A percentile compares a stretch with the other conserved stretches of the same genome.
Conservation (phyloP, 2,888 invertebrate genomes). For the Drosophila subsilvestris region DNA sequence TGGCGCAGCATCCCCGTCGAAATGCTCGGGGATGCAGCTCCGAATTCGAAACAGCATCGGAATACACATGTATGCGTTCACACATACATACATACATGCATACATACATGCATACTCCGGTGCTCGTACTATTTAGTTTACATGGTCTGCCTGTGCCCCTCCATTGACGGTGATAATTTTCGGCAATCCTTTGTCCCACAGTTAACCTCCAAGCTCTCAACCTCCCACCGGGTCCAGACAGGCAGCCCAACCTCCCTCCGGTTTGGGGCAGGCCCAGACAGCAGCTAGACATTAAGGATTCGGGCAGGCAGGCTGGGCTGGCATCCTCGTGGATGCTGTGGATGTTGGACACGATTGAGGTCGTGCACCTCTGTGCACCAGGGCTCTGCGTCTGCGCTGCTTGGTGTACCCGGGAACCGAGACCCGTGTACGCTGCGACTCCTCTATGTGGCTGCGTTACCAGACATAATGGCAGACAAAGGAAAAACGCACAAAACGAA, state of each 20-base stretch:
- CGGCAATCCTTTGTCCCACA: slow-evolving; percentile 63
- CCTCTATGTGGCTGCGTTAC: slow-evolving; percentile 69
- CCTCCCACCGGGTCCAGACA: slow-evolving; percentile 20
- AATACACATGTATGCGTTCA: slow-evolving; percentile 37
- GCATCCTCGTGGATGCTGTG: slow-evolving; percentile 42
- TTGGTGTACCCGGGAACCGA: slow-evolving; percentile 41
- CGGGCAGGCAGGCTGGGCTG: slow-evolving; percentile 55
- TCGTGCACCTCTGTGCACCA: slow-evolving; percentile 78
- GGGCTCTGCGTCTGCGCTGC: slow-evolving; percentile 59
- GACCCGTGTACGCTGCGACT: slow-evolving; percentile 4
- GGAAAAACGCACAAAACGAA: slow-evolving; percentile 50
- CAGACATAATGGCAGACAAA: slow-evolving; percentile 73
- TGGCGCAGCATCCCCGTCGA: slow-evolving; percentile 36
- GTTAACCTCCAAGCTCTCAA: slow-evolving; percentile 38
- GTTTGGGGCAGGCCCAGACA: slow-evolving; percentile 53
- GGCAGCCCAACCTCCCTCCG: not conserved
- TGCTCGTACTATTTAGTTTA: not conserved
- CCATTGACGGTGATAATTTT: slow-evolving; percentile 53
- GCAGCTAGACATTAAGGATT: slow-evolving; percentile 70
- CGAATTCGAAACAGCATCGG: not conserved
- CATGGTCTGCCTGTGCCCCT: not conserved
- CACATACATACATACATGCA: slow-evolving; percentile 12
- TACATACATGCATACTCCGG: slow-evolving; percentile 7
- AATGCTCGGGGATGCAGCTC: slow-evolving; percentile 31
- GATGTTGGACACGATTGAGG: slow-evolving; percentile 78